These are phyloP conservation scores for Drosophila lowei DNA, from an alignment of 1,140 invertebrate genomes.

Conservation along the genomic window DNA sequence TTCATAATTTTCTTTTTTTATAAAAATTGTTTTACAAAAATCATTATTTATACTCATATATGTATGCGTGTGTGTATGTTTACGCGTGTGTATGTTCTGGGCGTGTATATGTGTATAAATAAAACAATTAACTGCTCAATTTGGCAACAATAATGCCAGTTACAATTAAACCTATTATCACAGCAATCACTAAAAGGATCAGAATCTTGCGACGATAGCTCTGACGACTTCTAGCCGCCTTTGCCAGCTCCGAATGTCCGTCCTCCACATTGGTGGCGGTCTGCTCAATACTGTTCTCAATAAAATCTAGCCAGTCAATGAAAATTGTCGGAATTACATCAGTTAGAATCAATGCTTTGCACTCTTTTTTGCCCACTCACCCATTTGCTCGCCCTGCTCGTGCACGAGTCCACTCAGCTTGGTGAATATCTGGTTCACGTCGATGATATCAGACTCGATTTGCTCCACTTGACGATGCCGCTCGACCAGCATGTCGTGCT, in stretches of 20 bases:
- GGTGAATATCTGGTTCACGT: conserved; percentile 96
- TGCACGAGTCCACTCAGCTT: conserved; percentile 92
- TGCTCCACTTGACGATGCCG: conserved; percentile 88
- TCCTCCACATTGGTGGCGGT: conserved; percentile 90
- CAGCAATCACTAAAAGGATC: conserved; percentile 86
- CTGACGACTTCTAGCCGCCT: conserved; percentile 90
- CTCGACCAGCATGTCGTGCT: conserved; percentile 91
- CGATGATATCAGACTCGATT: conserved; percentile 93
- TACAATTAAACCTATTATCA: conserved; percentile 87
- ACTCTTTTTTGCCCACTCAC: conserved; percentile 84
- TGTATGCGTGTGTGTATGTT: conserved; percentile 23
- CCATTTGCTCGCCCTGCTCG: conserved; percentile 92
- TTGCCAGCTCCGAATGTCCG: conserved; percentile 89
- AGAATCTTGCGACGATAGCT: conserved; percentile 89
- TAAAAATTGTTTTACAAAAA: conserved; percentile 75
- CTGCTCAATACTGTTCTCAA: conserved; percentile 93
- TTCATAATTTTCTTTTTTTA: conserved; percentile 53
- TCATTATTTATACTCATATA: conserved; percentile 34
- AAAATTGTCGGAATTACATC: too few relatives aligned
- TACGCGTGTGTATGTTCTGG: conserved; percentile 32
- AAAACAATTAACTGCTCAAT: conserved; percentile 83
- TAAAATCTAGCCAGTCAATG: conserved; percentile 87
- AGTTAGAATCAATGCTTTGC: background rate
- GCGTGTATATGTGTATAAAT: conserved; percentile 31
- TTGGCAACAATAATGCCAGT: conserved; percentile 86